Conservation (phyloP, 2,888 invertebrate species). For the Seira sanloemensis region DNA sequence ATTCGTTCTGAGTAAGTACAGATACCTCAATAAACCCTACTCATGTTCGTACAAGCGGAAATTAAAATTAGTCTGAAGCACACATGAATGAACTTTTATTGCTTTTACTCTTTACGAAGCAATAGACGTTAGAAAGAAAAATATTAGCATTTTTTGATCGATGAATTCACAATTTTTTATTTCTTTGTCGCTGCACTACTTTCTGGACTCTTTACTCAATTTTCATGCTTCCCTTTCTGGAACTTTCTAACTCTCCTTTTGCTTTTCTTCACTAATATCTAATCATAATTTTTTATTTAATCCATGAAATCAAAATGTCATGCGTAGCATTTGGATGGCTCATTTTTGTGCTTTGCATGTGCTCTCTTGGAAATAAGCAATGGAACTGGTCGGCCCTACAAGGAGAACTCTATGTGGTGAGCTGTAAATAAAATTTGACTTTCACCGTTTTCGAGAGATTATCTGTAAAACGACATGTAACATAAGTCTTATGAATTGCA, state of each 20-base stretch:
- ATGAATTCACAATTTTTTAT: neutral
- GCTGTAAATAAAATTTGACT: neutral
- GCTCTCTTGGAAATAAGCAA: conserved; percentile 77
- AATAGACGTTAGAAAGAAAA: no score
- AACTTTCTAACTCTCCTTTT: no score
- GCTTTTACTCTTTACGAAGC: neutral
- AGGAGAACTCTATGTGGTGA: conserved; percentile 85
- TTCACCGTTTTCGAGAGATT: neutral
- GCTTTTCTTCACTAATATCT: neutral
- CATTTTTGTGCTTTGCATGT: neutral
- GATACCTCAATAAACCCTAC: conserved; percentile 61
- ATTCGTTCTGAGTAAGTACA: conserved; percentile 77
- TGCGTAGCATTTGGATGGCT: neutral
- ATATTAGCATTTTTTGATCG: neutral
- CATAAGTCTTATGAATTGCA: no score
- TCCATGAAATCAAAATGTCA: neutral
- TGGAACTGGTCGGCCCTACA: conserved; percentile 89
- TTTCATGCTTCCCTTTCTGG: no score
- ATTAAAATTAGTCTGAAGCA: neutral
- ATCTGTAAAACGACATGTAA: no score
- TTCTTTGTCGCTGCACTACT: neutral
- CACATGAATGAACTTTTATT: neutral
- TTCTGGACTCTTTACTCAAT: no score
- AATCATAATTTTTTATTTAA: neutral
- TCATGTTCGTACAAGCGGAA: neutral